Percentiles rank a stretch among this genome's conserved stretches.
Evolutionary conservation across 2,113 vertebrate species (phyloP).

Genomic region (Limnothrissa miodon): DNA sequence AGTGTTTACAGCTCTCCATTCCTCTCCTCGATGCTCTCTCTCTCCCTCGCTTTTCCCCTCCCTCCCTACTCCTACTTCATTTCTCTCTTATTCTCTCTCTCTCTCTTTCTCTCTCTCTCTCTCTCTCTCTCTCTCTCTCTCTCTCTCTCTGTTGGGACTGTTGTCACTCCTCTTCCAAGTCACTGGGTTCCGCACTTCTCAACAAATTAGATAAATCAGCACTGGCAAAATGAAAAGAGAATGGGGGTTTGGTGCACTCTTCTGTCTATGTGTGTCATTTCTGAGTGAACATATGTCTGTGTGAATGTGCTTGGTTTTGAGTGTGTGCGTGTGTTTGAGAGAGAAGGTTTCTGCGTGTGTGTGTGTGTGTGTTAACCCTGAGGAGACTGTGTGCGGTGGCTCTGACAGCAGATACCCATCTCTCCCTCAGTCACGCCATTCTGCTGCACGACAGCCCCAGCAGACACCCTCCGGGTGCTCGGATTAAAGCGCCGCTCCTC

Average conservation of each 20-base stretch:
- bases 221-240: constrained; percentile 32
- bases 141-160: neutral
- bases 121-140: neutral
- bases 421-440: constrained; percentile 36
- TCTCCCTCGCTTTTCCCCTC: neutral
- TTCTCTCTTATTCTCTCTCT: no score
- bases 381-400: constrained; percentile 30
- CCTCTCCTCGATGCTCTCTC: neutral
- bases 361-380: constrained; percentile 28
- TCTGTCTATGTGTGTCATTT: constrained; percentile 30
- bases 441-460: constrained; percentile 11
- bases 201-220: constrained; percentile 50
- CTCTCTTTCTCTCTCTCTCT: no score
- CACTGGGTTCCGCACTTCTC: constrained; percentile 27
- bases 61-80: neutral
- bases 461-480: constrained; percentile 30
- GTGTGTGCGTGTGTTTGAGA: constrained; percentile 19
- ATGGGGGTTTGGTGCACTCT: constrained; percentile 14
- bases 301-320: neutral
- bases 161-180: constrained; percentile 19
- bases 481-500: constrained; percentile 46
- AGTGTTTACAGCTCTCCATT: constrained; percentile 6
- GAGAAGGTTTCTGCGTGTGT: constrained; percentile 26
- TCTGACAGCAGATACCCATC: constrained; percentile 47
- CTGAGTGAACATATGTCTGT: neutral